These are phyloP conservation scores for Tolypeutes matacus DNA, from an alignment of 2,797 vertebrate genomes.

Conservation along the genomic window DNA sequence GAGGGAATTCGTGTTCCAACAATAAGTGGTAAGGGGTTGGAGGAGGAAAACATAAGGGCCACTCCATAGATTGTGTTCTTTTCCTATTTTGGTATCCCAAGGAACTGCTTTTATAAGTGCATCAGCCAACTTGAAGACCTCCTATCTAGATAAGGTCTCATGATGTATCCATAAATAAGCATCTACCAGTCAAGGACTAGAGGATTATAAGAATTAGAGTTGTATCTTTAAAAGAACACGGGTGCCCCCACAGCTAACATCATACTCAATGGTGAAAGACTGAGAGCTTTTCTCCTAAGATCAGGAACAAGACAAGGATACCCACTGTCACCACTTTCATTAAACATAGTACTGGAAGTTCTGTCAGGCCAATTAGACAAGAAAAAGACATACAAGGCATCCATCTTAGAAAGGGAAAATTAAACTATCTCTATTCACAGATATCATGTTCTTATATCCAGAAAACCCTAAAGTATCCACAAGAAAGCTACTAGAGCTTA, in stretches of 20 bases:
- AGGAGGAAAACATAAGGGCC: not conserved
- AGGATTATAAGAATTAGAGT: not conserved
- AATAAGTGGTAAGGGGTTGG: not conserved
- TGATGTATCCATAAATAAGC: not conserved
- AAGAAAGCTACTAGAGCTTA: too few relatives aligned
- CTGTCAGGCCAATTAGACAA: too few relatives aligned
- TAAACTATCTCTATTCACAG: too few relatives aligned
- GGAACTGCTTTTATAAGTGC: not conserved
- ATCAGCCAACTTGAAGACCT: not conserved
- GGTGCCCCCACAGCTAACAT: not conserved
- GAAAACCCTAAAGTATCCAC: too few relatives aligned
- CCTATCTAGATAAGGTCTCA: not conserved
- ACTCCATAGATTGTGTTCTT: not conserved
- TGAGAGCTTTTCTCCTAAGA: too few relatives aligned
- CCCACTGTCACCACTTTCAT: too few relatives aligned
- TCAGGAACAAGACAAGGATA: too few relatives aligned
- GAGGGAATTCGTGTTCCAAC: not conserved
- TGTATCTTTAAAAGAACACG: conserved; percentile 9
- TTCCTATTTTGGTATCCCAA: not conserved
- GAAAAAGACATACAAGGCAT: too few relatives aligned
- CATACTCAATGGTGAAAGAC: too few relatives aligned
- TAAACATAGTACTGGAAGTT: too few relatives aligned
- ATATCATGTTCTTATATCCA: too few relatives aligned
- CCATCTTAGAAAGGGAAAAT: too few relatives aligned
- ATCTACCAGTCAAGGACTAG: not conserved